These are phyloP conservation scores for Cryptus armator DNA, from an alignment of 2,888 invertebrate species.

Conservation along the genomic window DNA sequence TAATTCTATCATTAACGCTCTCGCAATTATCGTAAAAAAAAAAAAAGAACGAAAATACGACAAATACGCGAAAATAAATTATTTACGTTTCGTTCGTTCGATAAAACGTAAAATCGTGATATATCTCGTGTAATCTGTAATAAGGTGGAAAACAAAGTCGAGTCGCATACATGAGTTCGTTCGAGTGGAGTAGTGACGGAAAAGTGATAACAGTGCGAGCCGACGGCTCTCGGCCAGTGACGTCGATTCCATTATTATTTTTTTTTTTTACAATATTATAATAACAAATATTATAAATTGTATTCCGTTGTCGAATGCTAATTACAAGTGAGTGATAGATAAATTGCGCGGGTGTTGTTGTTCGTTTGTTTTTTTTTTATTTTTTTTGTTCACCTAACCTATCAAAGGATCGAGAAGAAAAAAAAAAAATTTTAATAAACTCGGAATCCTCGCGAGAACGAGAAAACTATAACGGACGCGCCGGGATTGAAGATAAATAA, in stretches of 20 bases:
- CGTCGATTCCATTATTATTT: constrained; percentile 29
- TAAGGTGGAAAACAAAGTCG: neutral
- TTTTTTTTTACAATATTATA: constrained; percentile 3
- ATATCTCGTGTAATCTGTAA: neutral
- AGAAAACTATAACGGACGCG: constrained; percentile 17
- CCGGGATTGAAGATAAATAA: neutral
- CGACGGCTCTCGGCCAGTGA: constrained; percentile 49
- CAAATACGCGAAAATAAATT: too few species aligned
- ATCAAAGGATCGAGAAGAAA: neutral
- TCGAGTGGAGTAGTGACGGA: constrained; percentile 40
- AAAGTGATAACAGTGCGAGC: constrained; percentile 58
- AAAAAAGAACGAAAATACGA: neutral
- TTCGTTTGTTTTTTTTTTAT: neutral
- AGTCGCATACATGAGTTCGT: neutral
- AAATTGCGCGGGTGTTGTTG: constrained; percentile 8
- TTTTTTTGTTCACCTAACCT: constrained; percentile 1
- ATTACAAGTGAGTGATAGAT: constrained; percentile 7
- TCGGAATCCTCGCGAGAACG: constrained; percentile 40
- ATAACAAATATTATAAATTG: neutral
- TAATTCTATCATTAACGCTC: neutral
- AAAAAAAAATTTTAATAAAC: neutral
- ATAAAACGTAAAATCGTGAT: neutral
- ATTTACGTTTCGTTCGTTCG: neutral
- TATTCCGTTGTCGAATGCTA: neutral
- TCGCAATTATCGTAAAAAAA: neutral